Percentiles rank a stretch among this genome's conserved stretches.
Conservation (phyloP, 2,888 invertebrate genomes). For the Thumatha senex region DNA sequence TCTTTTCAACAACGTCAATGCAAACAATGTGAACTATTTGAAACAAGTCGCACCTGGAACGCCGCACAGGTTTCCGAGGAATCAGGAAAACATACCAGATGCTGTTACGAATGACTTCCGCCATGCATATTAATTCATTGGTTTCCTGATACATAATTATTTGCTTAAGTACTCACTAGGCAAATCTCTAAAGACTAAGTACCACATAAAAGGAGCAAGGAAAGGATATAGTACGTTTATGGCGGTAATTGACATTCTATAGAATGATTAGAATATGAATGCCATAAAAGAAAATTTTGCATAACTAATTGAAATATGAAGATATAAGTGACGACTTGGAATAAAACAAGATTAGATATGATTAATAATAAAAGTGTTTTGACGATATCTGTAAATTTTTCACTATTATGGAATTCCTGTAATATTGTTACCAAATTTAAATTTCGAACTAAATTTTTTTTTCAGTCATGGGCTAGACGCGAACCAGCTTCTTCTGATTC, state of each 20-base stretch:
- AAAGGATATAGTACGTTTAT: not conserved
- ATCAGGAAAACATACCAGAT: slow-evolving; percentile 31
- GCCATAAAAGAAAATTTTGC: no score
- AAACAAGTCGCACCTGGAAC: slow-evolving; percentile 21
- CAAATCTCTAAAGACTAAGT: slow-evolving; percentile 1
- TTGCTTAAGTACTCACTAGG: slow-evolving; percentile 8
- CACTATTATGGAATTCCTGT: no score
- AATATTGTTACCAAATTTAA: no score
- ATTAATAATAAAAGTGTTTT: no score
- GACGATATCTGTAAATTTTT: no score
- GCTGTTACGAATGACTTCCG: slow-evolving; percentile 30
- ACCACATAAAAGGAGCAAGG: slow-evolving; percentile 3
- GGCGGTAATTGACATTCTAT: not conserved
- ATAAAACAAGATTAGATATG: no score
- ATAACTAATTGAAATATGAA: no score
- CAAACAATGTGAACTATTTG: slow-evolving; percentile 13
- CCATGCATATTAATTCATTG: slow-evolving; percentile 32
- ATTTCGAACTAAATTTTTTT: no score
- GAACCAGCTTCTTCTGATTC: no score
- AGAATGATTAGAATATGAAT: not conserved
- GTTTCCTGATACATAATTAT: slow-evolving; percentile 32
- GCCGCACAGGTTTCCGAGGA: slow-evolving; percentile 28
- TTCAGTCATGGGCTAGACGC: no score
- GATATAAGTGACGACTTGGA: no score
- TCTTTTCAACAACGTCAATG: no score